Conservation (phyloP, 2,797 vertebrate genomes). For the Pagetopsis macropterus region DNA sequence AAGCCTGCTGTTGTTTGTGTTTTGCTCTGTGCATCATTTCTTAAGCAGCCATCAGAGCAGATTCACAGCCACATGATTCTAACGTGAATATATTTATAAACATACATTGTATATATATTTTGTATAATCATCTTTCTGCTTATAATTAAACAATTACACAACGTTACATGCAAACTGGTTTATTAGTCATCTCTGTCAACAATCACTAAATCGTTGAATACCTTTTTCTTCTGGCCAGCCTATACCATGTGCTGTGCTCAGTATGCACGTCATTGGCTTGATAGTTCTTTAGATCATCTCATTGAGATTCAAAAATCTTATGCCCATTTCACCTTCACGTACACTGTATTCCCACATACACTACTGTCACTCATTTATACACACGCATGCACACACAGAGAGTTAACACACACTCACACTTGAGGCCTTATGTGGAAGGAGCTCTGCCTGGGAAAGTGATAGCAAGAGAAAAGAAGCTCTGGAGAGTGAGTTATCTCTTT, state of each 20-base stretch:
- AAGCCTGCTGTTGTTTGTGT: constrained; percentile 75
- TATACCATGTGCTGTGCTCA: constrained; percentile 28
- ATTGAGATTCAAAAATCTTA: constrained; percentile 59
- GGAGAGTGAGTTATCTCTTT: constrained; percentile 81
- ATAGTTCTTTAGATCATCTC: constrained; percentile 55
- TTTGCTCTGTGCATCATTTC: constrained; percentile 52
- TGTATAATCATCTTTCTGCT: constrained; percentile 3
- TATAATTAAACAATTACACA: constrained; percentile 11
- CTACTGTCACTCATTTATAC: constrained; percentile 62
- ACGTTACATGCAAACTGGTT: constrained; percentile 10
- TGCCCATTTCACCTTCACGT: constrained; percentile 59
- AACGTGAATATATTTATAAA: constrained; percentile 26
- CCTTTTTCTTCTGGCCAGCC: not conserved
- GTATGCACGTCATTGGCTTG: constrained; percentile 44
- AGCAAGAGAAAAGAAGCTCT: constrained; percentile 79
- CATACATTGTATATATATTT: constrained; percentile 13
- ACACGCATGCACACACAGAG: constrained; percentile 32
- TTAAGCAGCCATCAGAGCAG: constrained; percentile 44
- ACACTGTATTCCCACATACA: constrained; percentile 50
- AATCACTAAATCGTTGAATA: constrained; percentile 1
- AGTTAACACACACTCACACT: constrained; percentile 54
- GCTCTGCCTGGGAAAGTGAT: constrained; percentile 80
- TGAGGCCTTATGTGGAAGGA: constrained; percentile 71
- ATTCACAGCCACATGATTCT: constrained; percentile 19
- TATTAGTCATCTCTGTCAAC: not conserved